Conservation (phyloP, 2,797 vertebrate species). For the Crenichthys baileyi region DNA sequence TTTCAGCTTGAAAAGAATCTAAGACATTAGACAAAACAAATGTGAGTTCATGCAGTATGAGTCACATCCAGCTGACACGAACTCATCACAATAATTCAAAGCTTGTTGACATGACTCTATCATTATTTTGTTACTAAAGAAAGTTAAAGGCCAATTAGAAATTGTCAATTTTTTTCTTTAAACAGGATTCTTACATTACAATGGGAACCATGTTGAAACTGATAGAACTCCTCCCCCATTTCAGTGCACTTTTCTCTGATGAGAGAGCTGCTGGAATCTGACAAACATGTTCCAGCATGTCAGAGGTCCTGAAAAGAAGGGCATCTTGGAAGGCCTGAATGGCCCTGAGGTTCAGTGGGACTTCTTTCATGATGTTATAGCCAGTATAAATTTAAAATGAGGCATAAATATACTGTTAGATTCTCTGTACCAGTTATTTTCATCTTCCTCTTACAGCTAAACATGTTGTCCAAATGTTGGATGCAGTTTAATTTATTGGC, state of each 20-base stretch:
- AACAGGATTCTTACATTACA: neutral
- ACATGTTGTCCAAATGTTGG: neutral
- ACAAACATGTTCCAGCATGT: constrained; percentile 70
- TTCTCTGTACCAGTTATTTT: neutral
- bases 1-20: neutral
- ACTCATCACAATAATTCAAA: too few relatives aligned
- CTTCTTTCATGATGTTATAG: neutral
- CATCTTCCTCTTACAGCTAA: neutral
- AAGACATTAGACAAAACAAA: neutral
- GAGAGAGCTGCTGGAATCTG: constrained; percentile 60
- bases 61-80: too few relatives aligned
- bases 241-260: neutral
- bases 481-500: neutral
- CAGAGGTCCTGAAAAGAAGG: neutral
- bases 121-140: neutral
- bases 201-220: neutral
- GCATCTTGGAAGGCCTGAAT: constrained; percentile 15
- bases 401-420: neutral
- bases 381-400: neutral
- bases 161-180: neutral
- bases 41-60: neutral
- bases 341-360: constrained; percentile 1
- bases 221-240: neutral
- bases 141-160: neutral
- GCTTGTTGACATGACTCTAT: neutral